These are phyloP conservation scores for Hoplodrina blanda DNA, from an alignment of 2,888 invertebrate genomes.

Conservation along the genomic window DNA sequence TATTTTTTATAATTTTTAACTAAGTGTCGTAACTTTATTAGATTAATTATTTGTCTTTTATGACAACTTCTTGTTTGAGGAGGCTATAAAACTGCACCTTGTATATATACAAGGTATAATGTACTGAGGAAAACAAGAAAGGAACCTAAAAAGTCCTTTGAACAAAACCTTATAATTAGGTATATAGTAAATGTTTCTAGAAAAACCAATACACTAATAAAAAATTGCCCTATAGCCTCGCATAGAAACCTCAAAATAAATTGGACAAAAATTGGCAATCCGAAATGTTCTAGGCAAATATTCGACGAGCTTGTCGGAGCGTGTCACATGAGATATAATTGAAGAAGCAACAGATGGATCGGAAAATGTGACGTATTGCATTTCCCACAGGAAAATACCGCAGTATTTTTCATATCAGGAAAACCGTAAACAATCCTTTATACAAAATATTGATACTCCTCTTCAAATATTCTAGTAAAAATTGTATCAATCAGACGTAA, in stretches of 20 bases:
- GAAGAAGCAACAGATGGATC: constrained; percentile 32
- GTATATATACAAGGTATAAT: too few species aligned
- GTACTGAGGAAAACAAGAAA: not conserved
- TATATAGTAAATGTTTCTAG: not conserved
- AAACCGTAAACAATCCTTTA: constrained; percentile 9
- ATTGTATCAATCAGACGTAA: not conserved
- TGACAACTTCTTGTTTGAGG: too few species aligned
- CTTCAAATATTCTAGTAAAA: not conserved
- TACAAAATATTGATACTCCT: constrained; percentile 10
- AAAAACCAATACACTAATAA: not conserved
- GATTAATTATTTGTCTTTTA: too few species aligned
- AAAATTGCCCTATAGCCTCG: not conserved
- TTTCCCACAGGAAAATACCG: constrained; percentile 9
- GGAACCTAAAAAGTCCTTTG: not conserved
- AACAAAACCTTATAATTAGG: not conserved
- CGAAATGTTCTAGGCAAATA: constrained; percentile 19
- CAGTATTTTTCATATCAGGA: constrained; percentile 3
- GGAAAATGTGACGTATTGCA: constrained; percentile 41
- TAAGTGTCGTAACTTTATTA: too few species aligned
- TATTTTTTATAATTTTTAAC: too few species aligned
- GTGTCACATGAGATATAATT: constrained; percentile 33
- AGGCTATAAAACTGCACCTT: too few species aligned
- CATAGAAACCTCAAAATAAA: constrained; percentile 18
- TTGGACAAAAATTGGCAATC: constrained; percentile 4
- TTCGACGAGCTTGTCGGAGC: constrained; percentile 16